Conservation (phyloP, 2,113 vertebrate species). For the Vulpes ferrilata region DNA sequence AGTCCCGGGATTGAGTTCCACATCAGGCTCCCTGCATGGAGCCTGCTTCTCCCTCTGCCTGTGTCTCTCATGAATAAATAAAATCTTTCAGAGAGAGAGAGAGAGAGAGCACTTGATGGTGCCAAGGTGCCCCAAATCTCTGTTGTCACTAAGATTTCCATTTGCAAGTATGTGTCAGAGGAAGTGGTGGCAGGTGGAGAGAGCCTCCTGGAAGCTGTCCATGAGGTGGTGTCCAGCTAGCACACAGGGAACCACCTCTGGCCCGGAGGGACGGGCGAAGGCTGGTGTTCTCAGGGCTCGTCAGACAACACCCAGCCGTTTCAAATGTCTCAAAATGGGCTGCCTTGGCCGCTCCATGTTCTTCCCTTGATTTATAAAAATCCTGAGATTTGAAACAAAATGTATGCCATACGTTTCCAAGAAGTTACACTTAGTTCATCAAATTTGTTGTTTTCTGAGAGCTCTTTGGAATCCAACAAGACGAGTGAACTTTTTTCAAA, state of each 20-base stretch:
- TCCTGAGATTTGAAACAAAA: conserved; percentile 49
- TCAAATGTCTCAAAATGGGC: neutral
- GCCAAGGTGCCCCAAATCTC: neutral
- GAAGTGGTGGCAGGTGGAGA: neutral
- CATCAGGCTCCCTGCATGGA: too few species aligned
- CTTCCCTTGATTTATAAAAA: neutral
- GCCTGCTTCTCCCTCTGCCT: too few species aligned
- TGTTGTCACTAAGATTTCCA: neutral
- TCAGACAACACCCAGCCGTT: neutral
- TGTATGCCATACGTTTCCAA: conserved; percentile 58
- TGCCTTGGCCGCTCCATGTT: neutral
- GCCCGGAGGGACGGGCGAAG: neutral
- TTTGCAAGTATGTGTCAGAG: neutral
- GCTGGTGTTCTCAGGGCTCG: neutral
- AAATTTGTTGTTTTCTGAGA: conserved; percentile 68
- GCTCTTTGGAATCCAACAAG: conserved; percentile 63
- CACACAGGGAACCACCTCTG: neutral
- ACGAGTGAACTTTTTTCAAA: conserved; percentile 56
- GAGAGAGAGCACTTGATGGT: neutral
- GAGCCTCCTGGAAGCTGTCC: neutral
- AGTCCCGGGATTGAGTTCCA: too few species aligned
- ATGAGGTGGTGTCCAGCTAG: neutral
- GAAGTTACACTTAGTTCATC: conserved; percentile 63
- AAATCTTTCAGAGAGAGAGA: too few species aligned
- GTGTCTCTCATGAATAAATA: too few species aligned